Evolutionary conservation across 2,888 invertebrate genomes (phyloP).

Genomic region (Glaucopsyche alexis): DNA sequence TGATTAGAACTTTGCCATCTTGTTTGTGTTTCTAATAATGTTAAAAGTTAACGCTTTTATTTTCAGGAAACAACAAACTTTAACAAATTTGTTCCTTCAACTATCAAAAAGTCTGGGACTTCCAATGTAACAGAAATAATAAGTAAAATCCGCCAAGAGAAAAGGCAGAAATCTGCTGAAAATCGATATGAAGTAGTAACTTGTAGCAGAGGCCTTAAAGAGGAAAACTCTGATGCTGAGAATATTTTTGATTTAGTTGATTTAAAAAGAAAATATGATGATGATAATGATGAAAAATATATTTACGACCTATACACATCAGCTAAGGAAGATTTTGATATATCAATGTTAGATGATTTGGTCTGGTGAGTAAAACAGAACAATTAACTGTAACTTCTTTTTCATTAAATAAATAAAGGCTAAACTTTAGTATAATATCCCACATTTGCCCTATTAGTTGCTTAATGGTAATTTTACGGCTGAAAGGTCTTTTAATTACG

Average conservation of each 20-base stretch:
- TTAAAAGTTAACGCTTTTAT: background rate
- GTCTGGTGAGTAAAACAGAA: constrained; percentile 53
- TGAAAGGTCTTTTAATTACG: too few species aligned
- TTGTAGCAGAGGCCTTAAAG: constrained; percentile 61
- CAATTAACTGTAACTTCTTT: background rate
- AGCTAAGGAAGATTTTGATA: constrained; percentile 64
- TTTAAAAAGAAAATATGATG: constrained; percentile 51
- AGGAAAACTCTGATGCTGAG: constrained; percentile 43
- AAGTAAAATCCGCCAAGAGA: constrained; percentile 63
- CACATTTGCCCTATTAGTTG: too few species aligned
- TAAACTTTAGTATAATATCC: too few species aligned
- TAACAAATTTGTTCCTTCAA: constrained; percentile 58
- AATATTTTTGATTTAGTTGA: constrained; percentile 60
- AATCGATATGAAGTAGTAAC: constrained; percentile 70
- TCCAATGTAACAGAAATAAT: constrained; percentile 61
- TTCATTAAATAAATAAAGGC: too few species aligned
- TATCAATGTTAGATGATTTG: constrained; percentile 66
- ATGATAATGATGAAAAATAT: constrained; percentile 53
- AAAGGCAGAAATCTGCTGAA: constrained; percentile 55
- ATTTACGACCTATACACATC: constrained; percentile 70
- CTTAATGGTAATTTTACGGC: too few species aligned
- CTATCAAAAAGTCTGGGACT: constrained; percentile 53
- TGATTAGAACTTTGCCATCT: too few species aligned
- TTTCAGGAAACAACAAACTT: constrained; percentile 61
- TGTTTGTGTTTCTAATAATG: too few species aligned